These are phyloP conservation scores for Gobiocypris rarus DNA, from an alignment of 2,113 vertebrate genomes.

Conservation along the genomic window DNA sequence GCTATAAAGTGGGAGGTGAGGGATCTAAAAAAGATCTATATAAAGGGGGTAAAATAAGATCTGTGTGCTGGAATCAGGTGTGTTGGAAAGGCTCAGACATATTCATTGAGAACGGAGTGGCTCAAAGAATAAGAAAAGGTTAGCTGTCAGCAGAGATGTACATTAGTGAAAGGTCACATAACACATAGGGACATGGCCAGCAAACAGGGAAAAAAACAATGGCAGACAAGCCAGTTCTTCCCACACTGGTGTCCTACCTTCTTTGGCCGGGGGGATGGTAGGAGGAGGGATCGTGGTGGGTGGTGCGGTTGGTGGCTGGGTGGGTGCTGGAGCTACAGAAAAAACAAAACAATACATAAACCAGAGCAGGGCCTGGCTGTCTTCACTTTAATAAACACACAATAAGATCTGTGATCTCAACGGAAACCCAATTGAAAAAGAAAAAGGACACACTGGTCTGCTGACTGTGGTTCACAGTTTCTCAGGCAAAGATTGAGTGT, in stretches of 20 bases:
- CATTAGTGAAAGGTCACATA: constrained; percentile 54
- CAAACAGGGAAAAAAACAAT: constrained; percentile 30
- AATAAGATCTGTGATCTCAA: neutral
- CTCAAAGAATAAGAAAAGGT: constrained; percentile 48
- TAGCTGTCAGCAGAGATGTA: constrained; percentile 54
- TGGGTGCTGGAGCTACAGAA: constrained; percentile 57
- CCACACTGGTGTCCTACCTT: constrained; percentile 54
- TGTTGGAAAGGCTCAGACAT: constrained; percentile 21
- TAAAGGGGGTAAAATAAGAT: neutral
- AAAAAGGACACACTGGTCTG: constrained; percentile 17
- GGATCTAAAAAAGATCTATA: neutral
- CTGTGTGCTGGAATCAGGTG: neutral
- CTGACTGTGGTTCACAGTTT: neutral
- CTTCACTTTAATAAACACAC: neutral
- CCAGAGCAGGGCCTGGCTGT: neutral
- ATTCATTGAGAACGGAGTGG: constrained; percentile 22
- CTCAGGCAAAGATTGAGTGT: neutral
- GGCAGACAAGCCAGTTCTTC: neutral
- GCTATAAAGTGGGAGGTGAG: neutral
- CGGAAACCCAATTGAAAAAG: neutral
- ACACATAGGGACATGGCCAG: constrained; percentile 29
- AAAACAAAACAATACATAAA: constrained; percentile 29
- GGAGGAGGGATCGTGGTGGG: constrained; percentile 52
- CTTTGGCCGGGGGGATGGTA: constrained; percentile 62
- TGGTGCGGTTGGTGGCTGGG: constrained; percentile 56